These are phyloP conservation scores for Clamator glandarius DNA, from an alignment of 2,797 vertebrate species.

Conservation along the genomic window DNA sequence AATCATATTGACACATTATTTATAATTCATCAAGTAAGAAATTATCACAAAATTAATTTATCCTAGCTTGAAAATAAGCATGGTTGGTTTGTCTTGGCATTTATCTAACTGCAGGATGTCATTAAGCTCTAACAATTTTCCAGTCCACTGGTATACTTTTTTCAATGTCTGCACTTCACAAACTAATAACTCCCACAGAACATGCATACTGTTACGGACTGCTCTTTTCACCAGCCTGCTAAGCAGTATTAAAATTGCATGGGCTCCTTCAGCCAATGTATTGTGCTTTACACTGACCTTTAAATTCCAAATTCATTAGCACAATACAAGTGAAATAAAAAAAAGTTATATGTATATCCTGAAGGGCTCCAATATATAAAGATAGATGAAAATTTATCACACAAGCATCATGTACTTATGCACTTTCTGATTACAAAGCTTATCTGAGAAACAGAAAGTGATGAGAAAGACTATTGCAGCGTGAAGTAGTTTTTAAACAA, in stretches of 20 bases:
- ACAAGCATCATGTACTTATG: not conserved
- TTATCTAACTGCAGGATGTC: conserved; percentile 56
- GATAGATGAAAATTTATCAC: not conserved
- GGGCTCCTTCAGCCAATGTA: conserved; percentile 26
- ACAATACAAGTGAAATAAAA: not conserved
- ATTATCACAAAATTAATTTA: conserved; percentile 51
- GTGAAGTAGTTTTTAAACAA: not conserved
- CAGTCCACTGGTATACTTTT: conserved; percentile 38
- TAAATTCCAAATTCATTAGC: conserved; percentile 54
- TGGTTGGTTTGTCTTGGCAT: conserved; percentile 39
- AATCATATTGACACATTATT: conserved; percentile 18
- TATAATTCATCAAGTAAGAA: conserved; percentile 53
- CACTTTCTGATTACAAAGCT: not conserved
- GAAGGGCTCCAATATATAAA: not conserved
- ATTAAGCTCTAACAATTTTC: conserved; percentile 59
- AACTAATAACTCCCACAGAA: conserved; percentile 41
- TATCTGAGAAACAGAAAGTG: not conserved
- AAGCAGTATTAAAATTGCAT: conserved; percentile 69
- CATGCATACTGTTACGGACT: not conserved
- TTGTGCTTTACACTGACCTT: conserved; percentile 37
- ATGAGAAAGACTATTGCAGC: not conserved
- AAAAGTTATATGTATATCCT: not conserved
- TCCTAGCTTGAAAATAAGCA: conserved; percentile 37
- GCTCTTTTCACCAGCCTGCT: conserved; percentile 39
- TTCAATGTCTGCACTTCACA: conserved; percentile 32